phyloP scores from a whole-genome alignment of 2,113 vertebrate genomes.

The Bos javanicus region DNA sequence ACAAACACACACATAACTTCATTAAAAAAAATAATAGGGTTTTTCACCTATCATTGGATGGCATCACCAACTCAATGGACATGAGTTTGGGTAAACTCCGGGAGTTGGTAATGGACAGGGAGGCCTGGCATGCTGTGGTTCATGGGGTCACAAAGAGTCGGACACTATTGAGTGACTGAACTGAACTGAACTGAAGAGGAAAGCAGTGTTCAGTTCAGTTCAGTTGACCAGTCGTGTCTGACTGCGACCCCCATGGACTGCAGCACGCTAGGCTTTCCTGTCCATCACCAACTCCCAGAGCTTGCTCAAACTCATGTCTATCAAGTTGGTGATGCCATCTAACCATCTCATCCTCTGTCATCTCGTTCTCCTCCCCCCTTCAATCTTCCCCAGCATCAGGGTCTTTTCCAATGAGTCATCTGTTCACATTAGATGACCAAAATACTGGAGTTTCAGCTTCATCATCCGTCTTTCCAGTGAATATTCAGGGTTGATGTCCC shows the following conservation, averaged over 20 bases:
- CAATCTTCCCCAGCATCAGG: not conserved
- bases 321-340: not conserved
- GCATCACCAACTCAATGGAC: not conserved
- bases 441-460: not conserved
- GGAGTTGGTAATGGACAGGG: not conserved
- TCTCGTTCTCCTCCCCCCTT: not conserved
- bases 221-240: accelerated
- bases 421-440: not conserved
- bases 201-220: not conserved
- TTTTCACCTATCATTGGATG: not conserved
- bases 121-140: not conserved
- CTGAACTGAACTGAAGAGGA: not conserved
- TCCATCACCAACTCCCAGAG: not conserved
- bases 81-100: not conserved
- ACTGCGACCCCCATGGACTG: not conserved
- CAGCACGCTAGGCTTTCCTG: not conserved
- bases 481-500: not conserved
- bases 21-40: not conserved
- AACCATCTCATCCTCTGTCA: not conserved
- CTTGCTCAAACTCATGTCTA: not conserved
- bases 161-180: not conserved
- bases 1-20: not conserved
- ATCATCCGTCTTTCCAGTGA: not conserved
- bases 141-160: not conserved
- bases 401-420: not conserved